phyloP scores from a whole-genome alignment of 2,888 invertebrate species.

The Keiferia lycopersicella region DNA sequence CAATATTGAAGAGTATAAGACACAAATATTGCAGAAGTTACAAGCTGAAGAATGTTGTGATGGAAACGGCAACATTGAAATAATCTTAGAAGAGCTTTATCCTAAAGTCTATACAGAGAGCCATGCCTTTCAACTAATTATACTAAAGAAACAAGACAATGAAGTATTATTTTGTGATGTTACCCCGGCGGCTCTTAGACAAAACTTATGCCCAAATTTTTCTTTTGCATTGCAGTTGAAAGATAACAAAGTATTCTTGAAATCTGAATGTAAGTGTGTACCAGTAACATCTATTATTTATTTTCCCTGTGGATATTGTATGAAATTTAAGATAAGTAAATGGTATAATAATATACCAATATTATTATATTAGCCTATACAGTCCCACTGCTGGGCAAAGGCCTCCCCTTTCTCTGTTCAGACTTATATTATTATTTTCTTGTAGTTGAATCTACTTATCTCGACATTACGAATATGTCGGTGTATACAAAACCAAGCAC shows the following conservation, averaged over 20 bases:
- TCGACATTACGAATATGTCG: too few species aligned
- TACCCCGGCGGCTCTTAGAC: conserved; percentile 53
- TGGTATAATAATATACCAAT: too few species aligned
- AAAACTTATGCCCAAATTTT: conserved; percentile 72
- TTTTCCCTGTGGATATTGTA: neutral
- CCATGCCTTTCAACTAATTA: conserved; percentile 60
- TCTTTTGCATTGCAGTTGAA: conserved; percentile 69
- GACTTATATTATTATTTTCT: too few species aligned
- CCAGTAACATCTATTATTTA: neutral
- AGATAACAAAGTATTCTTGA: conserved; percentile 60
- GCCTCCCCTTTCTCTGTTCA: too few species aligned
- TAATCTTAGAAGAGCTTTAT: conserved; percentile 61
- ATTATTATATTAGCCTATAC: too few species aligned
- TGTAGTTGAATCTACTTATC: too few species aligned
- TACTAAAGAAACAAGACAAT: conserved; percentile 61
- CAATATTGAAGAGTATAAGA: conserved; percentile 35
- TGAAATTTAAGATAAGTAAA: too few species aligned
- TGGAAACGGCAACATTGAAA: conserved; percentile 39
- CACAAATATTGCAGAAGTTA: conserved; percentile 28
- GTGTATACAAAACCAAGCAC: too few species aligned
- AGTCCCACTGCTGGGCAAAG: too few species aligned
- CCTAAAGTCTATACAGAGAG: conserved; percentile 58
- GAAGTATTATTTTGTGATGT: conserved; percentile 74
- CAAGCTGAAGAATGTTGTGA: conserved; percentile 26
- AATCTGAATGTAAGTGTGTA: conserved; percentile 32